Conservation (phyloP, 2,113 vertebrate species). For the Lamprologus callipterus region DNA sequence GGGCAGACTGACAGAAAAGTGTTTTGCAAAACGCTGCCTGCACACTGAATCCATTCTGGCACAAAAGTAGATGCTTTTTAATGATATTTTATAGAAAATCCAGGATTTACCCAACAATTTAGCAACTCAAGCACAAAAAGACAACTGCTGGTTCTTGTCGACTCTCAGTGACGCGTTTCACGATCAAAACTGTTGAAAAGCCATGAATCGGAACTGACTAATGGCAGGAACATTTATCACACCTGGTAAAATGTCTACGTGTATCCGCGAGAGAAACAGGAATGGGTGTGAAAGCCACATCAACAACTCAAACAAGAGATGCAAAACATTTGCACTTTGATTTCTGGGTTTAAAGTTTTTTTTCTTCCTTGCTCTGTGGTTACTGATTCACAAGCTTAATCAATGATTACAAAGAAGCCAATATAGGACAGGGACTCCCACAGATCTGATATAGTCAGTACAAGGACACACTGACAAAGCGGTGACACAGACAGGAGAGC, state of each 20-base stretch:
- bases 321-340: constrained; percentile 42
- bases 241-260: background rate
- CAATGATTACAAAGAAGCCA: constrained; percentile 31
- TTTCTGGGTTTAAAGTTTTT: background rate
- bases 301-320: constrained; percentile 6
- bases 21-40: background rate
- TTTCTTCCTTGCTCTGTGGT: background rate
- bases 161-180: background rate
- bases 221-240: constrained; percentile 4
- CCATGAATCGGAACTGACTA: background rate
- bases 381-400: constrained; percentile 43
- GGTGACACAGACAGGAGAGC: background rate
- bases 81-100: background rate
- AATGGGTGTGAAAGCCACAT: background rate
- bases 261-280: background rate
- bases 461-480: background rate
- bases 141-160: background rate
- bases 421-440: background rate
- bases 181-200: background rate
- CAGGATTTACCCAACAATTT: background rate
- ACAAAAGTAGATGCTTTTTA: background rate
- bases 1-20: no score
- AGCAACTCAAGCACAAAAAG: background rate
- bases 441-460: background rate
- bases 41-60: background rate